Conservation (phyloP, 2,888 invertebrate genomes). For the Calliphora vomitoria region DNA sequence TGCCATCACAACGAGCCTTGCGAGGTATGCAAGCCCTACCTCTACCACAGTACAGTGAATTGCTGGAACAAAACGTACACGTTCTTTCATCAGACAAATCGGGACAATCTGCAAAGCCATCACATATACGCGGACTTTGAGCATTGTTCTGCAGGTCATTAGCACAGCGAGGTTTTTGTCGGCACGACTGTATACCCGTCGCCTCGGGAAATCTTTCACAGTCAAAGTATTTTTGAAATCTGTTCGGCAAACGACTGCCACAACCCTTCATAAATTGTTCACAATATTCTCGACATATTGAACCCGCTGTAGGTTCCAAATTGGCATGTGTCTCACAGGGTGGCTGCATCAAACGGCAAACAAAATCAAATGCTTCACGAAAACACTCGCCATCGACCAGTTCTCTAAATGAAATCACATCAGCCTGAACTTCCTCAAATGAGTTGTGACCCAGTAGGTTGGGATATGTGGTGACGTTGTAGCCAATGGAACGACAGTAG, state of each 20-base stretch:
- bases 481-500: slow-evolving; percentile 90
- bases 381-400: slow-evolving; percentile 96
- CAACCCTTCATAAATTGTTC: slow-evolving; percentile 93
- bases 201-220: slow-evolving; percentile 93
- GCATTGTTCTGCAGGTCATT: slow-evolving; percentile 90
- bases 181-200: slow-evolving; percentile 90
- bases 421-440: slow-evolving; percentile 88
- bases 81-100: slow-evolving; percentile 92
- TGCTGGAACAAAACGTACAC: slow-evolving; percentile 91
- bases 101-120: slow-evolving; percentile 94
- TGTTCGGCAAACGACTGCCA: slow-evolving; percentile 89
- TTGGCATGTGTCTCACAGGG: slow-evolving; percentile 90
- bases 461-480: slow-evolving; percentile 93
- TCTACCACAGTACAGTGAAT: slow-evolving; percentile 91
- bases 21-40: slow-evolving; percentile 90
- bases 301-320: slow-evolving; percentile 81
- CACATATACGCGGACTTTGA: slow-evolving; percentile 91
- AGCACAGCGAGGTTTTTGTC: slow-evolving; percentile 92
- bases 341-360: slow-evolving; percentile 94
- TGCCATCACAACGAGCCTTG: slow-evolving; percentile 91
- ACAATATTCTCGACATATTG: slow-evolving; percentile 91
- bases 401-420: slow-evolving; percentile 93
- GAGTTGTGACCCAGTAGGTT: slow-evolving; percentile 88
- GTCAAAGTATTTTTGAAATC: slow-evolving; percentile 90
- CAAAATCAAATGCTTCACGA: slow-evolving; percentile 93